Evolutionary conservation across 2,888 invertebrate genomes (phyloP), one percentile per base, ranked within the genome.

Genomic region (Eupeodes luniger): DNA sequence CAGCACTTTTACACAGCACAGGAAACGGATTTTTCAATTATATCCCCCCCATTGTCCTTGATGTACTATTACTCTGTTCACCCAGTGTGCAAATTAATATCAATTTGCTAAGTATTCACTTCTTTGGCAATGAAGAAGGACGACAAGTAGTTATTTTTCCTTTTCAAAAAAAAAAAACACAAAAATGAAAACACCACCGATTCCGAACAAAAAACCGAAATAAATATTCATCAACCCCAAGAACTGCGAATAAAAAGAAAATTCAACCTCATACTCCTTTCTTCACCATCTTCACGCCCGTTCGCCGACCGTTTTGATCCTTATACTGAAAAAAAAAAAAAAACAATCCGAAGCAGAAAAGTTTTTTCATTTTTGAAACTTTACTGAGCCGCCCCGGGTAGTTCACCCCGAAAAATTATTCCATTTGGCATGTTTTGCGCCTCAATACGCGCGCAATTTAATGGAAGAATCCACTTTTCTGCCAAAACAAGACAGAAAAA

Each of bases 391-490:
- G 88, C 85, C 78, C 85, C 78, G 88, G 88, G 85, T 81, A 85
- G 83, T 62, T 81, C 84, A 89, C 85, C 89, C 83, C 69, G 74
- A 78, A 87, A 81, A 85, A 80, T 89, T 85, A 75, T 83, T 90
- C 85, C 62, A 69, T 88, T 89, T 89, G 90, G 90, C 90, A 92
- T 91, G 91, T 92, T 93, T 93, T 90, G 92, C 90, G 92, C 92
- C 91, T 91, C 91, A 92, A 90, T 92, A 88, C 90, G 92, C 91
- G 91, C 90, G 91, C 92, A 93, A 93, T 93, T 92, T 92, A 93
- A 92, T 93, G 92, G 92, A 93, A 93, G 92, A 92, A 91, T 91
- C 91, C 91, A 91, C 91, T 91, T 91, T 89, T 69, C 53, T 66
- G 69, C 72, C 40, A 59, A 72, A 72, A 59, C 40, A 55, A 16